Base-by-base conservation (phyloP, 2,888 invertebrate species). In the Stenichneumon culpator region DNA sequence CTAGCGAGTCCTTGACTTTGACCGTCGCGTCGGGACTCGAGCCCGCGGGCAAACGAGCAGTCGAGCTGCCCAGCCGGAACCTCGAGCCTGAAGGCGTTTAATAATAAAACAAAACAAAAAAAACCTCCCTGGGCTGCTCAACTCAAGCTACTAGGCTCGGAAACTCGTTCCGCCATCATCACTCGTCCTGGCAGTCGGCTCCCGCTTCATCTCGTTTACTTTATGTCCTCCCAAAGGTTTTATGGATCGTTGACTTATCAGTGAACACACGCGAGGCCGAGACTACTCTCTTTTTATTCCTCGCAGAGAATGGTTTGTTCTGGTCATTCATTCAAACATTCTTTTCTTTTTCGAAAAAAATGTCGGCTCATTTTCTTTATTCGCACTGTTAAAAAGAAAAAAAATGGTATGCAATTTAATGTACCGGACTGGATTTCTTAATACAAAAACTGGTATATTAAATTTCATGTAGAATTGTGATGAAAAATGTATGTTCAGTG, bases 1-100 rank as follows among this genome's bases (percentile, higher is more conserved):
- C 68, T 44, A 19, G 4, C 39, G 63, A 79, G 73, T 73, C 79
- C 79, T 79, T 83, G 79, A 83, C 79, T 79, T 69, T 79, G 83
- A 83, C 78, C 83, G 73, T 63, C 50, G 50, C 47, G 50, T 50
- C 65, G 63, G 16, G 25, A 22, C 47, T 57, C 65, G 47, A 39
- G 77, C 74, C 39, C 47, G 75, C 77, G 52, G 77, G n/a, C 67
- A 57, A 60, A 32, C 82, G 63, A 67, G 52, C 73, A 65, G 63
- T 65, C 72, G 44, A 72, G 32, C 54, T 36, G 67, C 39, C 74
- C n/a, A 16, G 39, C 28, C 39, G 57, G 44, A 74, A 75, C 63
- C 69, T 75, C 16, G 50, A 25, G 44, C 73, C 72, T n/a, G 54
- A 63, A 47, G 44, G 70, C 63, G 70, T 79, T 79, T 70, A 79